Evolutionary conservation across 2,797 vertebrate genomes (phyloP).

Genomic region (Gobionotothen gibberifrons): DNA sequence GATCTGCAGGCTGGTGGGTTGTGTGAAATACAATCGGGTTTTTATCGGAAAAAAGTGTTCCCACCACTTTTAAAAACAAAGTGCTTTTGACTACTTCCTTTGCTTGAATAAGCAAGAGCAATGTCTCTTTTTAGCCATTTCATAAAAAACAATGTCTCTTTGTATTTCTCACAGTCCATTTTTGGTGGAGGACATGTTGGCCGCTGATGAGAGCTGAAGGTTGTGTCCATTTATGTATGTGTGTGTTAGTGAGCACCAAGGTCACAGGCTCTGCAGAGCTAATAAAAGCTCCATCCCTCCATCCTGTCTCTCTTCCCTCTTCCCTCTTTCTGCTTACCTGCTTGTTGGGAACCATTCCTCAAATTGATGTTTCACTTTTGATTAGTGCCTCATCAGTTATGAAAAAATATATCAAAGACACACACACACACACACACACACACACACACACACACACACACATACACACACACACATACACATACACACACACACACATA

Average conservation of each 20-base stretch:
- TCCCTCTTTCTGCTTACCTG: conserved; percentile 36
- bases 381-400: neutral
- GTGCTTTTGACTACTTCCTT: too few species aligned
- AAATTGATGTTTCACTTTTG: conserved; percentile 72
- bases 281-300: conserved; percentile 38
- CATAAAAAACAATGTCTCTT: conserved; percentile 49
- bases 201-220: conserved; percentile 65
- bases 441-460: neutral
- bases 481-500: too few species aligned
- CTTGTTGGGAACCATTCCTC: conserved; percentile 35
- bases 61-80: too few species aligned
- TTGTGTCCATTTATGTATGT: conserved; percentile 18
- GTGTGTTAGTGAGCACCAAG: conserved; percentile 46
- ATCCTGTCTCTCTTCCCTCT: conserved; percentile 11
- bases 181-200: conserved; percentile 25
- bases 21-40: too few species aligned
- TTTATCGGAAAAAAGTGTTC: too few species aligned
- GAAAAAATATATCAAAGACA: neutral
- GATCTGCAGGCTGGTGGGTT: too few species aligned
- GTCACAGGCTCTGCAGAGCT: conserved; percentile 58
- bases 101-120: neutral
- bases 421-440: too few species aligned
- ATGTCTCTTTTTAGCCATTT: conserved; percentile 3
- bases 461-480: neutral
- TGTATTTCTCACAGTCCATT: conserved; percentile 50